phyloP scores from a whole-genome alignment of 2,888 invertebrate genomes.

The Abscondita cerata region DNA sequence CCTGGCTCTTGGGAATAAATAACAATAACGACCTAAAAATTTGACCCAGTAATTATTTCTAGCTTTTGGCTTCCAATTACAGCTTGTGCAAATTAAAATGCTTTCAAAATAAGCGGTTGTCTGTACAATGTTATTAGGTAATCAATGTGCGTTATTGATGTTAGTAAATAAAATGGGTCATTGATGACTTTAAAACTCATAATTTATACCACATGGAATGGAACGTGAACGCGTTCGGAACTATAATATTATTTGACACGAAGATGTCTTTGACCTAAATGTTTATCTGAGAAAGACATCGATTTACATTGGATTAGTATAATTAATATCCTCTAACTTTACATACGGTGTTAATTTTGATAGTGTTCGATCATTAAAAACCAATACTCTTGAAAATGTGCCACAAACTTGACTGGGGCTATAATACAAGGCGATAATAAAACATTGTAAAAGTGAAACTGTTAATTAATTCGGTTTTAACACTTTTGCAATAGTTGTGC shows the following conservation, averaged over 20 bases:
- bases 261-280: slow-evolving; percentile 4
- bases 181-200: background rate
- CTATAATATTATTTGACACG: slow-evolving; percentile 1
- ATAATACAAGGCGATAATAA: no score
- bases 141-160: slow-evolving; percentile 1
- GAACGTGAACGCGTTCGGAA: background rate
- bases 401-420: no score
- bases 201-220: slow-evolving; percentile 2
- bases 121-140: background rate
- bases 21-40: slow-evolving; percentile 13
- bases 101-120: background rate
- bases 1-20: background rate
- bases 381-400: background rate
- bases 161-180: slow-evolving; percentile 1
- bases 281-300: background rate
- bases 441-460: no score
- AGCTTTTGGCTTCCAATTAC: background rate
- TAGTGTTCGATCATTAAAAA: background rate
- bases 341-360: background rate
- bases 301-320: no score
- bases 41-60: slow-evolving; percentile 12
- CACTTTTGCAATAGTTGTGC: no score
- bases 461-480: no score
- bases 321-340: no score
- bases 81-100: background rate